Conservation (phyloP, 1,140 invertebrate genomes). For the Philaenus spumarius region DNA sequence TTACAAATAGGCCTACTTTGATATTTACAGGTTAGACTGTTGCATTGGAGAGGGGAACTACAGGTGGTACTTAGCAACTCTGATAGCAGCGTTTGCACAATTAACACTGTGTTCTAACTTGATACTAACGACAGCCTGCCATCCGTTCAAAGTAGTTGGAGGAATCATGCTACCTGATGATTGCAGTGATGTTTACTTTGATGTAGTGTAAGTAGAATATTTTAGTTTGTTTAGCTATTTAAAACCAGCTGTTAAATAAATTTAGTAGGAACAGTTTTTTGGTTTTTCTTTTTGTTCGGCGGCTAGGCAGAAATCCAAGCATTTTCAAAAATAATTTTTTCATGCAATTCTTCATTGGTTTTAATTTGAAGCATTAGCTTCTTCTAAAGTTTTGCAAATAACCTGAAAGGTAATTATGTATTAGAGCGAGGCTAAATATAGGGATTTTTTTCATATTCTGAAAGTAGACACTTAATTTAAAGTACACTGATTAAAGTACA, state of each 20-base stretch:
- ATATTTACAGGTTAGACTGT: conserved; percentile 61
- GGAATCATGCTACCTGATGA: conserved; percentile 59
- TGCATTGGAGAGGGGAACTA: conserved; percentile 61
- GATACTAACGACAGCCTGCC: conserved; percentile 61
- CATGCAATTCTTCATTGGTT: too few species aligned
- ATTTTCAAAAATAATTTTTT: too few species aligned
- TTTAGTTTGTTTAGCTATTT: not conserved
- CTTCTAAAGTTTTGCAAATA: too few species aligned
- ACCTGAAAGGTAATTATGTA: too few species aligned
- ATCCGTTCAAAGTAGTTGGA: conserved; percentile 55
- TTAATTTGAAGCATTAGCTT: too few species aligned
- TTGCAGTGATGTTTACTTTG: conserved; percentile 48
- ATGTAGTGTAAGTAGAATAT: conserved; percentile 26
- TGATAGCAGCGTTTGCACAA: conserved; percentile 50
- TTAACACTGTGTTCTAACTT: conserved; percentile 60
- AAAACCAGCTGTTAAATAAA: not conserved
- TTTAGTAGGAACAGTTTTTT: not conserved
- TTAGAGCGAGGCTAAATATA: too few species aligned
- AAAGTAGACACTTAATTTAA: too few species aligned
- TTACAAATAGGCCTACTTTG: too few species aligned
- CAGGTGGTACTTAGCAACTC: conserved; percentile 50
- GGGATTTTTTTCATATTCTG: too few species aligned
- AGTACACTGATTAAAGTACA: too few species aligned
- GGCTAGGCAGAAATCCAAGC: too few species aligned
- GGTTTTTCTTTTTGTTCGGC: not conserved